Evolutionary conservation across 2,113 vertebrate genomes (phyloP), one percentile per base, ranked within the genome.

Genomic region (Ibidorhyncha struthersii): DNA sequence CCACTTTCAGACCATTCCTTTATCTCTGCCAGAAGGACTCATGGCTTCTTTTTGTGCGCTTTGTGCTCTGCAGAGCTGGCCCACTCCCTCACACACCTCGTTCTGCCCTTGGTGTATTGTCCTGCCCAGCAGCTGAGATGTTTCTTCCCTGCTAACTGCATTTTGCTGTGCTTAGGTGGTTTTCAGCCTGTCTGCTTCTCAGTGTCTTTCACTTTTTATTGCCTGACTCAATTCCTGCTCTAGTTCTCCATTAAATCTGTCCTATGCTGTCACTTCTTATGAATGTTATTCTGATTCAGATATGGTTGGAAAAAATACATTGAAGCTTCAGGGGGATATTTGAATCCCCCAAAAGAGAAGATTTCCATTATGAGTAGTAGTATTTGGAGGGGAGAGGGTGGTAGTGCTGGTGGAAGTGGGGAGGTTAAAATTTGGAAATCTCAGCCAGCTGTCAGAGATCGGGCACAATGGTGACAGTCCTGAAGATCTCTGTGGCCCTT

Each of bases 321-420:
- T 34, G 69, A 20, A 52, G 27, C 30, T 66, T 56, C 8, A 62
- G 38, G 41, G 23, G 4, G 5, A 72, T 49, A 32, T 74, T 41
- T 50, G 10, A 14, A 53, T 6, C 5, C 16, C 8, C 2, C 3
- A 7, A 32, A 74, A 52, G 40, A 74, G 12, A 29, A 18, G 22
- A 21, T 9, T 58, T 62, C 26, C 16, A 3, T 67, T 34, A 12
- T 17, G 6, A 85, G 23, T 17, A 65, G 9, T 14, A 69, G 8
- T 13, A 43, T 43, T 79, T 58, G 58, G 47, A 71, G 27, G 22
- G 49, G 8, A 76, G n/a, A 73, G 6, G 11, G 3, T 72, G 43
- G 14, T 61, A 32, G n/a, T 53, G 38, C 23, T 71, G 50, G 8
- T 74, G 34, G 29, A 38, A 86, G 12, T 0, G 0, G 7, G 0